Evolutionary conservation across 2,888 invertebrate genomes (phyloP).

Genomic region (Pristionchus japonicus): DNA sequence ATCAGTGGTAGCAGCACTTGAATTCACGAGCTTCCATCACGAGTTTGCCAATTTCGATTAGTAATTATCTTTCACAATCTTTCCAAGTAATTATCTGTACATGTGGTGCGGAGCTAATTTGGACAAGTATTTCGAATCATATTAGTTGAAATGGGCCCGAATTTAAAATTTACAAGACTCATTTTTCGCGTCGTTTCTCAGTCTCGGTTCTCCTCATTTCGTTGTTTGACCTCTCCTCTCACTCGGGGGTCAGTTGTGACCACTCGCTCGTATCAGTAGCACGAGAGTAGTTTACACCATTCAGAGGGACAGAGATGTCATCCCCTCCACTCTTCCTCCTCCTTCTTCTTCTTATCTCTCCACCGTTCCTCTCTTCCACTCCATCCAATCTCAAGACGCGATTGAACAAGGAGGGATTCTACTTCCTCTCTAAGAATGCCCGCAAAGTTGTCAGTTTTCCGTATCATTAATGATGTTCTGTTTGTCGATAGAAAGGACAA

Average conservation of each 20-base stretch:
- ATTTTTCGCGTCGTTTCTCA: not conserved
- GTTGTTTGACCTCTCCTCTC: conserved; percentile 15
- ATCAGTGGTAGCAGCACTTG: not conserved
- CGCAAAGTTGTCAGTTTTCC: conserved; percentile 26
- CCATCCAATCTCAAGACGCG: conserved; percentile 42
- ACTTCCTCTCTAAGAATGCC: conserved; percentile 14
- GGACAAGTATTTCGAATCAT: too few species aligned
- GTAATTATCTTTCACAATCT: not conserved
- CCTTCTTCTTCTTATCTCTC: conserved; percentile 18
- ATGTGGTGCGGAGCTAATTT: too few species aligned
- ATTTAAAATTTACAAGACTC: not conserved
- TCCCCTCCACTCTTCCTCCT: conserved; percentile 9
- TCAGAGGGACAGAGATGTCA: conserved; percentile 15
- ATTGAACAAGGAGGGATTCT: conserved; percentile 23
- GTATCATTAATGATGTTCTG: not conserved
- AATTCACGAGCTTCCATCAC: not conserved
- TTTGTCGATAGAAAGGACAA: too few species aligned
- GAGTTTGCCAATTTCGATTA: not conserved
- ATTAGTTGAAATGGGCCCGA: too few species aligned
- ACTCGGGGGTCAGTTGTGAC: not conserved
- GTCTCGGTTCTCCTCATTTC: not conserved
- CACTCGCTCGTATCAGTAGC: not conserved
- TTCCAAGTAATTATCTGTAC: too few species aligned
- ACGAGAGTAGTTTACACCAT: conserved; percentile 1
- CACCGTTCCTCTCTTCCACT: not conserved